A percentile compares a stretch with the other conserved stretches of the same genome.
Conservation (phyloP, 2,888 invertebrate genomes). For the Tenthredo amoena region DNA sequence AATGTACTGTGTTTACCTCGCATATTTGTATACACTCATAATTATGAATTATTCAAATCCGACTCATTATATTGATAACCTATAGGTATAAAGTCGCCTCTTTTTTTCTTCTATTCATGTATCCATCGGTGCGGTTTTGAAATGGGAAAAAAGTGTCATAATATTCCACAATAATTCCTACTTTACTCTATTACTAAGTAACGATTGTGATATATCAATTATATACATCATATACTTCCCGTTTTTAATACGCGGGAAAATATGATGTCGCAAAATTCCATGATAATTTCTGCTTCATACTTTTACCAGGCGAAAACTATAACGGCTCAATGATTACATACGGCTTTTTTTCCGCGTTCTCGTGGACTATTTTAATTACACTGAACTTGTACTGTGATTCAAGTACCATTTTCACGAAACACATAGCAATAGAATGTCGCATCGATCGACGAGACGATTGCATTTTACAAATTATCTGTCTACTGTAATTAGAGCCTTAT, state of each 20-base stretch:
- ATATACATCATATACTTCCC: not conserved
- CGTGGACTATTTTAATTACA: not conserved
- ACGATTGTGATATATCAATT: no score
- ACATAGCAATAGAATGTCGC: not conserved
- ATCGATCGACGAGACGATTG: not conserved
- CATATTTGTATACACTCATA: not conserved
- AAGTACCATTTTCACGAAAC: not conserved
- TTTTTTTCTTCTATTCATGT: not conserved
- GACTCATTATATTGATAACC: slow-evolving; percentile 1
- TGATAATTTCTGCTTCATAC: not conserved
- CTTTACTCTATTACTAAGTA: no score
- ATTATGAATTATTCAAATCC: slow-evolving; percentile 29
- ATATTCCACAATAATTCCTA: not conserved
- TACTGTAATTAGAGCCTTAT: not conserved
- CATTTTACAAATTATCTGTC: not conserved
- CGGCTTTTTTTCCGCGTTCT: not conserved
- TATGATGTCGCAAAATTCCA: not conserved
- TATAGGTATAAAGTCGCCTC: not conserved
- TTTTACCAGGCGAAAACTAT: not conserved
- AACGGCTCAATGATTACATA: not conserved
- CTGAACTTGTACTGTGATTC: not conserved
- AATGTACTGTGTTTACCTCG: not conserved
- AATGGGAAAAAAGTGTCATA: not conserved
- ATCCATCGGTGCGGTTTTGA: not conserved
- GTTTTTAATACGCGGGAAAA: not conserved